These are phyloP conservation scores for Eulemur rubriventer DNA, from an alignment of 2,797 vertebrate genomes.

Conservation along the genomic window DNA sequence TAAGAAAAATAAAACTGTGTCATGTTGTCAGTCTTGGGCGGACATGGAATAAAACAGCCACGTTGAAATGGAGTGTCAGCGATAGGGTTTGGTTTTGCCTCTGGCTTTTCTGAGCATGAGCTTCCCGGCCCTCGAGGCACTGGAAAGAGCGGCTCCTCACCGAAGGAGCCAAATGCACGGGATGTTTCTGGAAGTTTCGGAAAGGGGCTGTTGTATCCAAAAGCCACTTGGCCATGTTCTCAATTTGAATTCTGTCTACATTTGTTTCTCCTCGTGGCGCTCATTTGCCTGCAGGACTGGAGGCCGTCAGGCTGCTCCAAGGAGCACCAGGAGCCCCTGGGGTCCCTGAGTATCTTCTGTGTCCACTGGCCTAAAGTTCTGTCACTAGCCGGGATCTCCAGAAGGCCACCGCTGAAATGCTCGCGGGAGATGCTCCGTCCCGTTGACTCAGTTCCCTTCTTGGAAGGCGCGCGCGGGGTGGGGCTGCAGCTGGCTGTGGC, in stretches of 20 bases:
- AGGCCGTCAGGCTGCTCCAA: neutral
- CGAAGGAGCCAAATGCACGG: neutral
- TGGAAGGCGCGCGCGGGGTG: conserved; percentile 54
- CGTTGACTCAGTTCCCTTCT: conserved; percentile 51
- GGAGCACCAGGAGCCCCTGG: neutral
- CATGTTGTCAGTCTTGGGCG: neutral
- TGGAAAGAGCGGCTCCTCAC: neutral
- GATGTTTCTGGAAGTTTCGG: neutral
- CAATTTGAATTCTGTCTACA: neutral
- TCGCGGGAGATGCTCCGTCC: neutral
- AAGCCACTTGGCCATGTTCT: neutral
- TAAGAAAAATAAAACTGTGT: conserved; percentile 18
- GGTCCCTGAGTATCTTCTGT: neutral
- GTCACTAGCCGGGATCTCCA: neutral
- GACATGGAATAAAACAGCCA: neutral
- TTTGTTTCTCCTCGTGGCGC: neutral
- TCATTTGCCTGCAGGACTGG: neutral
- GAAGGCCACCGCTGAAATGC: conserved; percentile 68
- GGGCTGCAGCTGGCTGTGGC: conserved; percentile 69
- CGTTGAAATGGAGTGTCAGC: neutral
- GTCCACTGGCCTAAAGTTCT: neutral
- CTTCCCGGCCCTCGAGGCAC: neutral
- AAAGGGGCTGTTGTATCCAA: neutral
- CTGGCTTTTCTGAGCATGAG: neutral
- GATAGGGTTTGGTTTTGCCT: neutral